Conservation (phyloP, 2,888 invertebrate species). For the Lissonota sp. region DNA sequence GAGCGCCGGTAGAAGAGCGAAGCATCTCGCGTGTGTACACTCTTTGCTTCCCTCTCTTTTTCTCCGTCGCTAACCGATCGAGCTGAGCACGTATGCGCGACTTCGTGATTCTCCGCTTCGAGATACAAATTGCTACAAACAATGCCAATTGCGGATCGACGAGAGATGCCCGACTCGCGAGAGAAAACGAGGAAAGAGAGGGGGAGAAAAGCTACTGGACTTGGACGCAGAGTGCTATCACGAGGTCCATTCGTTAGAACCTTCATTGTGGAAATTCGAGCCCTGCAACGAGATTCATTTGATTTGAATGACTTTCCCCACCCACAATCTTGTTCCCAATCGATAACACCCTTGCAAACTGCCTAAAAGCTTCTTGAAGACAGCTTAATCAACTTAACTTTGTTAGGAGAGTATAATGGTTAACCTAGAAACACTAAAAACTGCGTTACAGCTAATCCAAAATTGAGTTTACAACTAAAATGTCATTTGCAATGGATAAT, state of each 20-base stretch:
- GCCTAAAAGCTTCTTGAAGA: too few species aligned
- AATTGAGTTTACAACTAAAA: too few species aligned
- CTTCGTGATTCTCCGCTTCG: slow-evolving; percentile 68
- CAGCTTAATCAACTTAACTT: too few species aligned
- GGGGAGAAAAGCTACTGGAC: slow-evolving; percentile 47
- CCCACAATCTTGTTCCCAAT: too few species aligned
- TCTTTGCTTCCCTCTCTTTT: slow-evolving; percentile 36
- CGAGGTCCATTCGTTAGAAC: slow-evolving; percentile 22
- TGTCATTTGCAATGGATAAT: too few species aligned
- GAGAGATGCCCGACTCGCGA: slow-evolving; percentile 46
- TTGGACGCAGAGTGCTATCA: slow-evolving; percentile 26
- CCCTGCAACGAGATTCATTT: too few species aligned
- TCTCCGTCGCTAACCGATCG: slow-evolving; percentile 56
- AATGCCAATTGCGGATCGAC: slow-evolving; percentile 70
- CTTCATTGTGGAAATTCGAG: not conserved
- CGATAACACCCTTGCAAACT: too few species aligned
- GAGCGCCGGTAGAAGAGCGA: slow-evolving; percentile 44
- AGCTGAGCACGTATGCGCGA: slow-evolving; percentile 63
- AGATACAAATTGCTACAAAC: slow-evolving; percentile 73
- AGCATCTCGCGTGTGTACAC: slow-evolving; percentile 17
- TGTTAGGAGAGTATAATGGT: too few species aligned
- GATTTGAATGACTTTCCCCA: too few species aligned
- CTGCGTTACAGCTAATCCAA: too few species aligned
- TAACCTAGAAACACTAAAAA: too few species aligned
- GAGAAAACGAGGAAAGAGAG: slow-evolving; percentile 26